Evolutionary conservation across 2,797 vertebrate genomes (phyloP).

Genomic region (Cynodonichthys magdalenae): DNA sequence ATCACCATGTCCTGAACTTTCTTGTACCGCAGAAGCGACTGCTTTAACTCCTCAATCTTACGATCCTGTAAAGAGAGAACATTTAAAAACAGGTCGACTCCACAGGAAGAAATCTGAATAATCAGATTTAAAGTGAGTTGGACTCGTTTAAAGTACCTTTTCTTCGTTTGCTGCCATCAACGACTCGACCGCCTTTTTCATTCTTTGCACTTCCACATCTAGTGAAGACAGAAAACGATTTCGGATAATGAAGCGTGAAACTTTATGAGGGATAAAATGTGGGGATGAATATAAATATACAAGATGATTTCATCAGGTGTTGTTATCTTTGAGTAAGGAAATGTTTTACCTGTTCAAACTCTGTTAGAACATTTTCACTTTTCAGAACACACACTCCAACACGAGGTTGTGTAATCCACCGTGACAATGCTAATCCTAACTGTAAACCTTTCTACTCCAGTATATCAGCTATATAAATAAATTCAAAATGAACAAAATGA

Average conservation of each 20-base stretch:
- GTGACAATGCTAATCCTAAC: not conserved
- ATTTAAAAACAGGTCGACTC: not conserved
- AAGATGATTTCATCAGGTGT: not conserved
- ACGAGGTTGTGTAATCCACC: not conserved
- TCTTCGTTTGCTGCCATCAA: constrained; percentile 97
- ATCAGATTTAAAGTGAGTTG: not conserved
- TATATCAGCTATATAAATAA: not conserved
- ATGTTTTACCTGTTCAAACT: constrained; percentile 16
- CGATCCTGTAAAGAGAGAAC: constrained; percentile 82
- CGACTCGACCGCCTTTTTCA: constrained; percentile 97
- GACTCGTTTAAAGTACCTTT: constrained; percentile 83
- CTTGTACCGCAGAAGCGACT: constrained; percentile 91
- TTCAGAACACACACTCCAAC: constrained; percentile 24
- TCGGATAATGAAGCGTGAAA: constrained; percentile 11
- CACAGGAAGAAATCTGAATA: not conserved
- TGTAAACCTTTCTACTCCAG: not conserved
- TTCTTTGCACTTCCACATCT: constrained; percentile 97
- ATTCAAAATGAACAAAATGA: not conserved
- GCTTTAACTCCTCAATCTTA: constrained; percentile 96
- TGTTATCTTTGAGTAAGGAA: constrained; percentile 22
- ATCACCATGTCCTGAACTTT: constrained; percentile 94
- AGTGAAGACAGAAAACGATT: constrained; percentile 39
- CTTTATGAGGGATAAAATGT: not conserved
- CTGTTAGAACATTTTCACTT: constrained; percentile 45
- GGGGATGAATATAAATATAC: constrained; percentile 10